Evolutionary conservation across 2,113 vertebrate species (phyloP).

Genomic region (Cynocephalus volans): DNA sequence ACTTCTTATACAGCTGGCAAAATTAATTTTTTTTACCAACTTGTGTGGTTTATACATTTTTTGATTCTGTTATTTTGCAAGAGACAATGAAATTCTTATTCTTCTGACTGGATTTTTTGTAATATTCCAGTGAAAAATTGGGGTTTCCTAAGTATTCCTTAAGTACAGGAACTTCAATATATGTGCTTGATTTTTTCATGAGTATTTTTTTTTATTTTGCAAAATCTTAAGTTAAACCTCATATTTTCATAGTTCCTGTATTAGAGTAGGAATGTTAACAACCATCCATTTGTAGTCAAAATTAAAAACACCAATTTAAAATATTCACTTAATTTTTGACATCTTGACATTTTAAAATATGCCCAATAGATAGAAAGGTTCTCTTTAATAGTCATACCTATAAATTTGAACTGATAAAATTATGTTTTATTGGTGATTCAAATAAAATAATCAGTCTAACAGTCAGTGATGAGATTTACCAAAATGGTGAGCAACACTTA

Average conservation of each 20-base stretch:
- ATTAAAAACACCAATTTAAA: neutral
- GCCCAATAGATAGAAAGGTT: neutral
- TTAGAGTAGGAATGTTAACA: neutral
- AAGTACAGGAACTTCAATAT: neutral
- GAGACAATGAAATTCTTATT: neutral
- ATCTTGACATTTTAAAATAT: conserved; percentile 1
- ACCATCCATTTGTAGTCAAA: neutral
- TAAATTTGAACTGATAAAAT: neutral
- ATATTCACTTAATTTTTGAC: neutral
- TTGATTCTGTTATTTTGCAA: conserved; percentile 15
- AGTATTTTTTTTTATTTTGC: neutral
- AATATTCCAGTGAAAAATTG: neutral
- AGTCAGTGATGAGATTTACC: neutral
- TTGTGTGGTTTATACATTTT: neutral
- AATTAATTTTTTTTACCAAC: conserved; percentile 37
- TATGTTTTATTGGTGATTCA: neutral
- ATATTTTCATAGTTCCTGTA: neutral
- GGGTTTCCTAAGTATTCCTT: neutral
- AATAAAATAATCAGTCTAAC: conserved; percentile 3
- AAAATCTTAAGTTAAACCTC: neutral
- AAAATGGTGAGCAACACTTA: conserved; percentile 13
- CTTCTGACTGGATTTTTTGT: neutral
- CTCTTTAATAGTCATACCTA: neutral
- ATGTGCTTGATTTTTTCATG: neutral
- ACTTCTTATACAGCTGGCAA: conserved; percentile 43